Evolutionary conservation across 2,888 invertebrate genomes (phyloP).

Genomic region (Seira sanloemensis): DNA sequence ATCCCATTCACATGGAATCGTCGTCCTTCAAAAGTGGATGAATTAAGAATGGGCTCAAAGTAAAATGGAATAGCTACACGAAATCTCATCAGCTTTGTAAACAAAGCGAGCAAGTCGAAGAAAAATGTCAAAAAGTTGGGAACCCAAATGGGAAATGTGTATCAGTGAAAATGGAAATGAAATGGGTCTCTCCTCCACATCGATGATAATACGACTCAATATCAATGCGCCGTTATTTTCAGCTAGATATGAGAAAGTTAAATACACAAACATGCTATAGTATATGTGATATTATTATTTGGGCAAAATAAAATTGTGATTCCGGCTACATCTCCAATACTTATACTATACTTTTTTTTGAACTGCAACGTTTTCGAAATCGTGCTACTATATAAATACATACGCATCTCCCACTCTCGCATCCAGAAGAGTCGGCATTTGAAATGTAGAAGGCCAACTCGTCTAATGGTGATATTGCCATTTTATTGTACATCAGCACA

Average conservation of each 20-base stretch:
- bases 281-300: not conserved
- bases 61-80: slow-evolving; percentile 29
- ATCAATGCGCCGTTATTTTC: not conserved
- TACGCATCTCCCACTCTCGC: no score
- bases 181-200: no score
- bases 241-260: not conserved
- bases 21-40: slow-evolving; percentile 31
- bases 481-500: no score
- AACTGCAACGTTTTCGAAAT: no score
- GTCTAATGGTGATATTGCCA: not conserved
- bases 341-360: no score
- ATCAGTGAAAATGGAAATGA: not conserved
- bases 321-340: not conserved
- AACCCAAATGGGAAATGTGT: no score
- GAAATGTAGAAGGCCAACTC: not conserved
- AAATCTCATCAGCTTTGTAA: slow-evolving; percentile 48
- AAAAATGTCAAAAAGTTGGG: no score
- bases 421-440: not conserved
- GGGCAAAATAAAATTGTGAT: not conserved
- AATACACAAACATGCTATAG: not conserved
- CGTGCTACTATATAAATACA: no score
- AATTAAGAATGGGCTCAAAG: slow-evolving; percentile 41
- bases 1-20: slow-evolving; percentile 30
- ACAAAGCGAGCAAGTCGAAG: no score
- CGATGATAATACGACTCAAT: no score